A percentile compares a stretch with the other conserved stretches of the same genome.
These are phyloP conservation scores for Rhyacophila evoluta DNA, from an alignment of 2,888 invertebrate genomes.

Conservation along the genomic window DNA sequence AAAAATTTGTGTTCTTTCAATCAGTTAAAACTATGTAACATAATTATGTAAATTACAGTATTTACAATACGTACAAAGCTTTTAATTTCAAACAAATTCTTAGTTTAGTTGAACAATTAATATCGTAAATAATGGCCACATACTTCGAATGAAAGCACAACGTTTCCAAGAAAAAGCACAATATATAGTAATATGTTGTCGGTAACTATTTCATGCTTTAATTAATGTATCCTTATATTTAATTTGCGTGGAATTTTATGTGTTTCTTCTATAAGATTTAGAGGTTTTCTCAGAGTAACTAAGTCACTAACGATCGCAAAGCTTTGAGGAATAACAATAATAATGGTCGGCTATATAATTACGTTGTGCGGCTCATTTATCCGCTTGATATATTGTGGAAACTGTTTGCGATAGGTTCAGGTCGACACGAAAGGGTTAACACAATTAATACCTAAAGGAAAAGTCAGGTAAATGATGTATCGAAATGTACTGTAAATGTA, in stretches of 20 bases:
- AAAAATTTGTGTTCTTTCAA: too few species aligned
- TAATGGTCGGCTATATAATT: slow-evolving; percentile 16
- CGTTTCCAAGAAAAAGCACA: too few species aligned
- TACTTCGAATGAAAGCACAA: too few species aligned
- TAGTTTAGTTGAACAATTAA: too few species aligned
- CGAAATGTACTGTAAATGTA: too few species aligned
- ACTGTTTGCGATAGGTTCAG: slow-evolving; percentile 10
- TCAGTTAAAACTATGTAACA: too few species aligned
- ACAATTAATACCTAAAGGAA: neutral
- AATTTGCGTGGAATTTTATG: slow-evolving; percentile 8
- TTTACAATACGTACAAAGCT: too few species aligned
- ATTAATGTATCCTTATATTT: neutral
- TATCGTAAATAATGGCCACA: too few species aligned
- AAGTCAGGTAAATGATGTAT: too few species aligned
- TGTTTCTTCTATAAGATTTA: neutral
- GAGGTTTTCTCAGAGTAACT: slow-evolving; percentile 1
- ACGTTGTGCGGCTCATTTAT: slow-evolving; percentile 21
- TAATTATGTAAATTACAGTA: too few species aligned
- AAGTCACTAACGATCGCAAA: slow-evolving; percentile 5
- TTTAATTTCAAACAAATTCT: too few species aligned
- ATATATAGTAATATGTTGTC: neutral
- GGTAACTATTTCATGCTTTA: neutral
- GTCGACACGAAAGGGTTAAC: neutral
- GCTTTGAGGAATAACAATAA: neutral
- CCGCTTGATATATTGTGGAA: slow-evolving; percentile 7